A percentile compares a stretch with the other conserved stretches of the same genome.
Conservation (phyloP, 2,113 vertebrate genomes). For the Pithys albifrons region DNA sequence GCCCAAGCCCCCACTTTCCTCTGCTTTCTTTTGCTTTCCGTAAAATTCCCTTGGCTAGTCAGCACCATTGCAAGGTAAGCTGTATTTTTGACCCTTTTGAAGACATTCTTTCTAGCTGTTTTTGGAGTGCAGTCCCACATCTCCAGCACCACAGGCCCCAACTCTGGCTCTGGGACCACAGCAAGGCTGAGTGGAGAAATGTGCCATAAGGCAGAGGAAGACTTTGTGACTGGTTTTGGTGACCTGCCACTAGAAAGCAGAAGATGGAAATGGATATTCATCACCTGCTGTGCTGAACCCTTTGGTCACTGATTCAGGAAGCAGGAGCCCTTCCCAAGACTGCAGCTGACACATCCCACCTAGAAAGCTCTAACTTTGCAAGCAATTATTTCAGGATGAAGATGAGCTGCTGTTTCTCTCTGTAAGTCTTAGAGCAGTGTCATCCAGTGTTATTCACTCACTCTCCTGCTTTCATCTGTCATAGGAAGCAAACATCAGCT, state of each 20-base stretch:
- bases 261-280: background rate
- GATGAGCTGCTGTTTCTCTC: background rate
- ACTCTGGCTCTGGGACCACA: too few relatives aligned
- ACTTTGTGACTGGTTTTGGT: background rate
- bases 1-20: background rate
- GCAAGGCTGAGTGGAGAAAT: background rate
- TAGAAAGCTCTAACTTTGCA: background rate
- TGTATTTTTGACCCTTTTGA: background rate
- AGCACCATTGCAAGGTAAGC: background rate
- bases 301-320: background rate
- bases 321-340: background rate
- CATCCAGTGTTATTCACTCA: background rate
- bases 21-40: background rate
- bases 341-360: background rate
- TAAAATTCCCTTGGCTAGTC: background rate
- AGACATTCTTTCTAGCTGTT: background rate
- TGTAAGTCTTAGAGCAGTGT: background rate
- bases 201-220: background rate
- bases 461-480: background rate
- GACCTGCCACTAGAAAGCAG: background rate
- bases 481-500: background rate
- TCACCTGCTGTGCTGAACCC: background rate
- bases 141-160: background rate
- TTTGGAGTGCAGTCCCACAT: background rate
- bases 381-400: background rate